Evolutionary conservation across 2,797 vertebrate species (phyloP).

Genomic region (Liasis olivaceus): DNA sequence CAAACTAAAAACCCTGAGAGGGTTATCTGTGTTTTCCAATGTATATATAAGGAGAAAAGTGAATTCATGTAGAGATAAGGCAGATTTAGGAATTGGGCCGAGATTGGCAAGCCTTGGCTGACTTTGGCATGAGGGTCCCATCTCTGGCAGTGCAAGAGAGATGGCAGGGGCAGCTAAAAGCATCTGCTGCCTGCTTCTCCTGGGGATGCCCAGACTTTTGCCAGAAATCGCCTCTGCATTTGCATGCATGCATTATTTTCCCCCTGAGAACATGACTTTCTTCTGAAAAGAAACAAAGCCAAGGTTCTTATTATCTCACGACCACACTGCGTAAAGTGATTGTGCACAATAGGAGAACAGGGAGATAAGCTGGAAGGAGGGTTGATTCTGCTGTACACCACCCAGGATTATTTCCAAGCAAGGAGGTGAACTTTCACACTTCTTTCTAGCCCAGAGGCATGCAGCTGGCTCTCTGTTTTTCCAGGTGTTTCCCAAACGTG

Average conservation of each 20-base stretch:
- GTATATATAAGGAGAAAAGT: neutral
- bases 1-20: neutral
- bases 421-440: neutral
- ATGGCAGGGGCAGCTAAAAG: neutral
- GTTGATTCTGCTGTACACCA: neutral
- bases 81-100: neutral
- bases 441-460: too few species aligned
- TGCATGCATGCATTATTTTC: neutral
- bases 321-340: too few species aligned
- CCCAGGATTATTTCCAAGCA: neutral
- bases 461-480: neutral
- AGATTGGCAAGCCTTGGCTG: too few species aligned
- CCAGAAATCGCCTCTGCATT: neutral
- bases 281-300: neutral
- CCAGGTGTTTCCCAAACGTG: neutral
- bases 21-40: neutral
- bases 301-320: neutral
- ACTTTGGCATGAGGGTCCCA: neutral
- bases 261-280: neutral
- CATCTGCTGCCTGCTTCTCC: neutral
- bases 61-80: neutral
- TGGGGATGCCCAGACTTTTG: neutral
- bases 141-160: neutral
- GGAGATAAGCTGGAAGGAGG: neutral
- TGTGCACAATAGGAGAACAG: neutral